These are phyloP conservation scores for Napeogenes inachia DNA, from an alignment of 2,888 invertebrate species.

Conservation along the genomic window DNA sequence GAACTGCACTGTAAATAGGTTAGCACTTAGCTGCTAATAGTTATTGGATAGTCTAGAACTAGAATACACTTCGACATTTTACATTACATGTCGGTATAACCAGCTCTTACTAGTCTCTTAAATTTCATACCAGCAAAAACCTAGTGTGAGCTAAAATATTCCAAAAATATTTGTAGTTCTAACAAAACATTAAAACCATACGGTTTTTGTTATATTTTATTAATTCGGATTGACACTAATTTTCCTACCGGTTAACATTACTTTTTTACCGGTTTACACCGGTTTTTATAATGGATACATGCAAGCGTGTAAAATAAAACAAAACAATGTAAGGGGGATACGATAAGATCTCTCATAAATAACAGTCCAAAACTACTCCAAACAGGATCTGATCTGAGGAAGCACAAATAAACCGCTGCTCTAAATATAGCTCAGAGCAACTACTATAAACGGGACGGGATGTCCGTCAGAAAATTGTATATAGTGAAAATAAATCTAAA, in stretches of 20 bases:
- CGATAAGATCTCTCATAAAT: constrained; percentile 12
- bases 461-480: constrained; percentile 10
- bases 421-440: constrained; percentile 41
- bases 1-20: constrained; percentile 3
- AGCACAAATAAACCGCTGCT: constrained; percentile 24
- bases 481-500: constrained; percentile 9
- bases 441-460: constrained; percentile 34
- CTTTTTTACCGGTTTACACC: too few relatives aligned
- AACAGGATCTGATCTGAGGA: constrained; percentile 30
- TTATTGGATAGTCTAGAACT: neutral
- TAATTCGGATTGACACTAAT: too few relatives aligned
- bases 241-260: too few relatives aligned
- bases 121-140: too few relatives aligned
- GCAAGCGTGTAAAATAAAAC: neutral
- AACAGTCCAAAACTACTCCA: constrained; percentile 23
- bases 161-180: too few relatives aligned
- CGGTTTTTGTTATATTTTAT: too few relatives aligned
- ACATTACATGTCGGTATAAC: too few relatives aligned
- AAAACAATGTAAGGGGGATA: neutral
- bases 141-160: too few relatives aligned
- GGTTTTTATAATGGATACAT: neutral
- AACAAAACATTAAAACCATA: too few relatives aligned
- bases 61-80: too few relatives aligned
- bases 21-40: neutral
- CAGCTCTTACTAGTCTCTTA: too few relatives aligned